Conservation (phyloP, 2,888 invertebrate species). For the Leucoptera coffeella region DNA sequence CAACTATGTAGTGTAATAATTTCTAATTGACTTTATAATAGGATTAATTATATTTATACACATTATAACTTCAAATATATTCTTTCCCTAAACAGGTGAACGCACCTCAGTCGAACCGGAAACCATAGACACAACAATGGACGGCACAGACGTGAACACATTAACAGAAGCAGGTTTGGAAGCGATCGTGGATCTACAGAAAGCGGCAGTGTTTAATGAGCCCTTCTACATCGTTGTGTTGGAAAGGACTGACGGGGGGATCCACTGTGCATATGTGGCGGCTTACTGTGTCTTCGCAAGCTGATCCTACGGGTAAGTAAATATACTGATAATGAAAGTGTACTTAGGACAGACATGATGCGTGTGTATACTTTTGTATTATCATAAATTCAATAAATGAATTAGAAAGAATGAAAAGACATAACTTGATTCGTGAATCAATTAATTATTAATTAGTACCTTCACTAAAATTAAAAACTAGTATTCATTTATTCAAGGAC, state of each 20-base stretch:
- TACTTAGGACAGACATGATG: neutral
- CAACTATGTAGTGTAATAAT: no score
- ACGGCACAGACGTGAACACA: conserved; percentile 24
- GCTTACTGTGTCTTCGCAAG: conserved; percentile 80
- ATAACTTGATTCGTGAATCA: no score
- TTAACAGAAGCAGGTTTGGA: conserved; percentile 64
- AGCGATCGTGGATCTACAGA: conserved; percentile 86
- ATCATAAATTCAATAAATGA: no score
- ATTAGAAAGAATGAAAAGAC: no score
- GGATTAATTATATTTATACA: no score
- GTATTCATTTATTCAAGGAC: no score
- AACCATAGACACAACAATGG: conserved; percentile 18
- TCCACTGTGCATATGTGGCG: conserved; percentile 96
- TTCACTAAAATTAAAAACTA: no score
- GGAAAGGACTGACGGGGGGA: conserved; percentile 74
- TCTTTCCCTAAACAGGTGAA: conserved; percentile 19
- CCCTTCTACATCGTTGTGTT: conserved; percentile 93
- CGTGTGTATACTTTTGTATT: no score
- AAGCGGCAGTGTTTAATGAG: conserved; percentile 82
- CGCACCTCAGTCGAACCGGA: conserved; percentile 17
- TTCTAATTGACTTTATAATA: no score
- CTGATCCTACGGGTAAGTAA: conserved; percentile 22
- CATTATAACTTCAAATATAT: neutral
- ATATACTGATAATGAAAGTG: neutral
- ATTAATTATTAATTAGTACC: no score